Conservation (phyloP, 2,113 vertebrate species). For the Cyanoramphus novaezelandiae region DNA sequence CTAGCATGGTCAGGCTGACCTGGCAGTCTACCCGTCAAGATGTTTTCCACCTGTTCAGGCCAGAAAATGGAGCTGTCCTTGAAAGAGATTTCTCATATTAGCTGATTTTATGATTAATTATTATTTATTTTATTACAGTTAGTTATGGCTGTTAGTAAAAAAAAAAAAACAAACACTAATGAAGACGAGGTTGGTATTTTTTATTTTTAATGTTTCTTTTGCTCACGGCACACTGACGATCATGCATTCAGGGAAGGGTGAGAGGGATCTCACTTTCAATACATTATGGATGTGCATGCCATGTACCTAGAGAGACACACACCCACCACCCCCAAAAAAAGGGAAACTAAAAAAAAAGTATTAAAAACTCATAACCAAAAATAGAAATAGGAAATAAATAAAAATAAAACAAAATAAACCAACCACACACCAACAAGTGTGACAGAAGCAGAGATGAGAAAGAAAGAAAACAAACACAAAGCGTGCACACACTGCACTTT, state of each 20-base stretch:
- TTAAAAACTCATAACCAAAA: constrained; percentile 11
- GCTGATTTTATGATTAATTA: constrained; percentile 70
- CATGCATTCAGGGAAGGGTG: constrained; percentile 84
- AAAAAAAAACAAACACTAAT: constrained; percentile 75
- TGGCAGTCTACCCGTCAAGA: constrained; percentile 68
- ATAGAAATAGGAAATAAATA: neutral
- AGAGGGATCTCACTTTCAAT: constrained; percentile 65
- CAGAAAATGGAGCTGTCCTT: constrained; percentile 89
- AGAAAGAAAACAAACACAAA: constrained; percentile 51
- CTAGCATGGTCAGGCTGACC: constrained; percentile 76
- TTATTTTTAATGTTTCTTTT: constrained; percentile 74
- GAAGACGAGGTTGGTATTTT: constrained; percentile 82
- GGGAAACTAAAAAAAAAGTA: neutral
- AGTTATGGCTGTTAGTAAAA: constrained; percentile 85
- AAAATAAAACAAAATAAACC: constrained; percentile 2
- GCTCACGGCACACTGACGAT: constrained; percentile 75
- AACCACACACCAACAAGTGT: constrained; percentile 31
- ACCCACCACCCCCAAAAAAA: constrained; percentile 53
- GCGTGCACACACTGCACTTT: constrained; percentile 66
- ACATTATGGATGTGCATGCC: constrained; percentile 84
- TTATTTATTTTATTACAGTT: constrained; percentile 70
- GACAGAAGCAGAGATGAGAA: constrained; percentile 35
- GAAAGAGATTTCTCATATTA: constrained; percentile 63
- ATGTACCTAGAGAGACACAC: constrained; percentile 62
- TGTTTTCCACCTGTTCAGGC: constrained; percentile 85